Base-by-base conservation (phyloP, 2,797 vertebrate genomes). In the Epinephelus coioides region DNA sequence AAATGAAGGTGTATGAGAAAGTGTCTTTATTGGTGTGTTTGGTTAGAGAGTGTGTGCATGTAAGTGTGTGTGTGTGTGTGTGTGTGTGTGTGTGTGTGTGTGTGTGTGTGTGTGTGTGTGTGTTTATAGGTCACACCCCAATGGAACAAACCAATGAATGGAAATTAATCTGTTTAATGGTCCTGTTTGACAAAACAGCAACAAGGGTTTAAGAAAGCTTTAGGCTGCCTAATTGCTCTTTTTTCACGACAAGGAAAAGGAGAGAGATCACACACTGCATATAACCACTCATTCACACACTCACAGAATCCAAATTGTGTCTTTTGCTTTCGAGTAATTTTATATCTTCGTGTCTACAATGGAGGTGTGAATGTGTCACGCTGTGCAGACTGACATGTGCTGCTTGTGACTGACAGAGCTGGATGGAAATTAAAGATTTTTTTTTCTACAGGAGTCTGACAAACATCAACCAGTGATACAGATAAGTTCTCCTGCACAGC, bases 81-180 rank as follows among this genome's bases (percentile, higher is more conserved):
- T n/a, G 9, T 47, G 21, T 13, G 8, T 69, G 19, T 51, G 30
- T 70, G 27, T 63, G 7, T 49, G 15, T 38, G 30, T 34, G 8
- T 19, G 3, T 46, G 8, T n/a, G 9, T 47, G 21, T 13, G 8
- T n/a, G 10, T 54, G 53, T n/a, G 76, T 66, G 23, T 74, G 57
- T 69, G 19, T 51, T 69, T 57, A 46, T 38, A 69, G 50, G 55
- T 70, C 66, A 75, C 47, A 59, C 46, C 59, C 19, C 53, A 59
- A 8, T 64, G 60, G 61, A 76, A 71, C 23, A 70, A 59, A 19
- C n/a, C 25, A 47, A 19, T 70, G 21, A 70, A 66, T 69, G 21
- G 25, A 38, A 53, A 81, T 63, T 14, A 49, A 74, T 75, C 47
- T 54, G 27, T 76, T 75, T 70, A 65, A 66, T 70, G 60, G 50